These are phyloP conservation scores for Acanthiza pusilla DNA, from an alignment of 2,797 vertebrate species.

Conservation along the genomic window DNA sequence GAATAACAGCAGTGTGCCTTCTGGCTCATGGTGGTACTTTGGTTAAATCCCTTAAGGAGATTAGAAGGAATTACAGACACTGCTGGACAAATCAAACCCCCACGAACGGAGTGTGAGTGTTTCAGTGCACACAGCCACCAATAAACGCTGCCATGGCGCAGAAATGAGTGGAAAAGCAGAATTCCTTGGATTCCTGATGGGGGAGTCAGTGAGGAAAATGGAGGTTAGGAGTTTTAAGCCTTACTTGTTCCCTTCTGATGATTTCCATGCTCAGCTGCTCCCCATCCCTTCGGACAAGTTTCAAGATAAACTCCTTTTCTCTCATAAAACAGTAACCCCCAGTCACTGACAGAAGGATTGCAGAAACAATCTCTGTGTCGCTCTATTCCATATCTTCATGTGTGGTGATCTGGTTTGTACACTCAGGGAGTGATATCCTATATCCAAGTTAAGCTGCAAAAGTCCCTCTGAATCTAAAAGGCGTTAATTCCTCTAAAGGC, in stretches of 20 bases:
- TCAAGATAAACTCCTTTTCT: background rate
- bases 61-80: conserved; percentile 25
- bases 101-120: background rate
- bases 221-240: background rate
- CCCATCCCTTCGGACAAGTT: background rate
- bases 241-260: background rate
- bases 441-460: background rate
- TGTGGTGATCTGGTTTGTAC: background rate
- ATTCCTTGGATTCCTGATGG: background rate
- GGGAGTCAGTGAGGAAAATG: background rate
- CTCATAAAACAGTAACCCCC: background rate
- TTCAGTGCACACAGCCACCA: background rate
- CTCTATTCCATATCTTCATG: background rate
- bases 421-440: background rate
- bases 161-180: background rate
- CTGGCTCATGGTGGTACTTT: background rate
- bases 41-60: conserved; percentile 57
- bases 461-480: background rate
- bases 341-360: background rate
- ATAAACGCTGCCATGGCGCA: background rate
- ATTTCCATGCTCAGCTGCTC: background rate
- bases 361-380: background rate
- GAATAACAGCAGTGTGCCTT: background rate
- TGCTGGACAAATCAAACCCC: background rate
- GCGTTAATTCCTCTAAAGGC: background rate